These are phyloP conservation scores for Thunnus albacares DNA, from an alignment of 2,797 vertebrate species.

Conservation along the genomic window DNA sequence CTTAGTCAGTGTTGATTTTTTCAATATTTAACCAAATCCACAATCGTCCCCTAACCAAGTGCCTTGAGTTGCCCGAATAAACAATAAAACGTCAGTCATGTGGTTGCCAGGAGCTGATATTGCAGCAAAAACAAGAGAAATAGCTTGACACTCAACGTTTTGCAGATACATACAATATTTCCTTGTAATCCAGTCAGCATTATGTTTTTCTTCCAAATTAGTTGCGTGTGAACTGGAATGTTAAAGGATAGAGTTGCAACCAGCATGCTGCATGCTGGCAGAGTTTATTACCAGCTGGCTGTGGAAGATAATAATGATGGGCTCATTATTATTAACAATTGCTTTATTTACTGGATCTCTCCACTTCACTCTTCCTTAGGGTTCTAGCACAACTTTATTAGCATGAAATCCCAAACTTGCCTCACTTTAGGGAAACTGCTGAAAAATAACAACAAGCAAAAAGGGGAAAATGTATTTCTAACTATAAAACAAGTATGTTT, in stretches of 20 bases:
- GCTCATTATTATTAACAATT: constrained; percentile 56
- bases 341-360: constrained; percentile 32
- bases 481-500: constrained; percentile 6
- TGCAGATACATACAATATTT: too few species aligned
- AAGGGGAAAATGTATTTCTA: neutral
- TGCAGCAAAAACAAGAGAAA: neutral
- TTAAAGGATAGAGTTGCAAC: neutral
- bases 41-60: too few species aligned
- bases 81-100: neutral
- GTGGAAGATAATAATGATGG: constrained; percentile 45
- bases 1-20: too few species aligned
- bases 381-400: constrained; percentile 27
- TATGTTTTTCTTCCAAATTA: neutral
- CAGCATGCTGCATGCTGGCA: neutral
- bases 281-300: constrained; percentile 41
- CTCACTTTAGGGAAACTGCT: constrained; percentile 4
- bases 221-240: neutral
- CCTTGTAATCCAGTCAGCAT: too few species aligned
- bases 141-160: too few species aligned
- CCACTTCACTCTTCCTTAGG: constrained; percentile 1
- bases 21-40: neutral
- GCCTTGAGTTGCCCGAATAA: neutral
- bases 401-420: constrained; percentile 10
- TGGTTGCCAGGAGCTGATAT: neutral
- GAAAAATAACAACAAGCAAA: constrained; percentile 1